These are phyloP conservation scores for Brachirus orientalis DNA, from an alignment of 2,113 vertebrate species.

Conservation along the genomic window DNA sequence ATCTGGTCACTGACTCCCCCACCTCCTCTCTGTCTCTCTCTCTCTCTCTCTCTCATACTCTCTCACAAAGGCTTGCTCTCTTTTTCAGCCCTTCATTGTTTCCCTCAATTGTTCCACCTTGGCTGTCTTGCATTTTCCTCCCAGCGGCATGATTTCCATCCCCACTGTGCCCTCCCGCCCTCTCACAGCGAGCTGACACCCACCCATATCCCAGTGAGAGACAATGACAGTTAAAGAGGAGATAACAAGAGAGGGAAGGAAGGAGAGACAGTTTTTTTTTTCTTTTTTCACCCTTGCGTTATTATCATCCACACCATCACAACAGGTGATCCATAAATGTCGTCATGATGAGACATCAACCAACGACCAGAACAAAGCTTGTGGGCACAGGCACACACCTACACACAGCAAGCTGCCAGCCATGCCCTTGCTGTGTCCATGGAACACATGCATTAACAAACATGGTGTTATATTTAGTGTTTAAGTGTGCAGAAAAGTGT, in stretches of 20 bases:
- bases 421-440: constrained; percentile 1
- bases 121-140: constrained; percentile 28
- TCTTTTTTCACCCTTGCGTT: neutral
- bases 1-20: constrained; percentile 14
- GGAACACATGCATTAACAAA: constrained; percentile 7
- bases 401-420: constrained; percentile 1
- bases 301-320: constrained; percentile 9
- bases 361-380: neutral
- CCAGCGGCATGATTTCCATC: constrained; percentile 3
- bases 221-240: constrained; percentile 33
- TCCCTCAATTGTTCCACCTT: neutral
- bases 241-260: constrained; percentile 14
- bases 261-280: constrained; percentile 9
- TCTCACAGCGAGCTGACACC: constrained; percentile 57
- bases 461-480: constrained; percentile 23
- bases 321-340: constrained; percentile 43
- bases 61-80: constrained; percentile 4
- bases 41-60: constrained; percentile 12
- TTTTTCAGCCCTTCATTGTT: constrained; percentile 7
- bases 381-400: neutral
- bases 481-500: constrained; percentile 5
- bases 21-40: constrained; percentile 5
- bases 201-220: constrained; percentile 32
- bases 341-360: constrained; percentile 16
- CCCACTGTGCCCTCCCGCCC: constrained; percentile 27